A percentile compares a stretch with the other conserved stretches of the same genome.
Conservation (phyloP, 2,888 invertebrate genomes). For the Cremastinae sp. region DNA sequence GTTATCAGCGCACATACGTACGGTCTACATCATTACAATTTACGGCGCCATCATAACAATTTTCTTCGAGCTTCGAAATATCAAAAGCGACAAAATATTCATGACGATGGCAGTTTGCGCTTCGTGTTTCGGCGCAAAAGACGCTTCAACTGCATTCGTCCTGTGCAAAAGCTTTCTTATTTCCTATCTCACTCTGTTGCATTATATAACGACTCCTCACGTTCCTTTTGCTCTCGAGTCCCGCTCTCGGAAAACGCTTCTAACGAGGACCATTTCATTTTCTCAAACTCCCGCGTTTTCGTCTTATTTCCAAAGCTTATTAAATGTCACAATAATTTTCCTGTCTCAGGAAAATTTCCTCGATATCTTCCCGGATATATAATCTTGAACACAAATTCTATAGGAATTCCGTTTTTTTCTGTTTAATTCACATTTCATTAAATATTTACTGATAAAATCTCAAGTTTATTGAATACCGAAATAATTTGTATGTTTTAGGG, state of each 20-base stretch:
- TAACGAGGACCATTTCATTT: conserved; percentile 3
- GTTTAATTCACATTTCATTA: too few species aligned
- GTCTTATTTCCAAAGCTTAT: neutral
- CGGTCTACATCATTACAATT: too few species aligned
- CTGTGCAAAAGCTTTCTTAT: conserved; percentile 3
- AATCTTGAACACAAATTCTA: too few species aligned
- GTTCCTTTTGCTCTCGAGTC: conserved; percentile 8
- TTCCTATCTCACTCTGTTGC: neutral
- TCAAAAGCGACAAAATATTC: conserved; percentile 18
- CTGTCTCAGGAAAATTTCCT: too few species aligned
- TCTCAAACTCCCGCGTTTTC: conserved; percentile 8
- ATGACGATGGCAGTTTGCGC: neutral
- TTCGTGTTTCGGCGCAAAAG: conserved; percentile 13
- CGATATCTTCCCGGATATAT: neutral
- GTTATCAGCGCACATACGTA: too few species aligned
- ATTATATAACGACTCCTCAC: too few species aligned
- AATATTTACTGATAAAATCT: too few species aligned
- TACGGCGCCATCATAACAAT: conserved; percentile 34
- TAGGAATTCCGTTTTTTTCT: too few species aligned
- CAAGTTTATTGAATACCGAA: too few species aligned
- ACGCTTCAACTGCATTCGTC: conserved; percentile 26
- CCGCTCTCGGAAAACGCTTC: neutral
- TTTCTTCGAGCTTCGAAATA: conserved; percentile 43
- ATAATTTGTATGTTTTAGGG: too few species aligned
- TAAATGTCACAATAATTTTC: too few species aligned